A percentile compares a stretch with the other conserved stretches of the same genome.
Conservation (phyloP, 1,140 invertebrate species). For the Anadara kagoshimensis region DNA sequence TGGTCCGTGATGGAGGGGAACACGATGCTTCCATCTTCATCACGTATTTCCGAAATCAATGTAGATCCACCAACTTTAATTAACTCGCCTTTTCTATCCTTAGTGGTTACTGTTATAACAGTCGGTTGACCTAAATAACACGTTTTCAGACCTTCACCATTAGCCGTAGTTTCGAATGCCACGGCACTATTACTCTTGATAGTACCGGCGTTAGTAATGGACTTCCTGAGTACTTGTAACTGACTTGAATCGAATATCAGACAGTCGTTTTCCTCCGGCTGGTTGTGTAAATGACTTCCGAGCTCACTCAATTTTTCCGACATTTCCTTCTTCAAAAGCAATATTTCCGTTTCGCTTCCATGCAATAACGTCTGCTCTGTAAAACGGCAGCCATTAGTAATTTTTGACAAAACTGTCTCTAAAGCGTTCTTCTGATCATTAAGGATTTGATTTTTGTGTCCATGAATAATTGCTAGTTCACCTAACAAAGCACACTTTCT, state of each 20-base stretch:
- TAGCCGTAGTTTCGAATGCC: constrained; percentile 73
- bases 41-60: constrained; percentile 59
- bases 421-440: constrained; percentile 72
- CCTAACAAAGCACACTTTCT: constrained; percentile 72
- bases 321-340: constrained; percentile 78
- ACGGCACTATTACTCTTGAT: constrained; percentile 74
- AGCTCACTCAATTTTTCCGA: constrained; percentile 75
- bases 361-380: constrained; percentile 75
- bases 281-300: constrained; percentile 68
- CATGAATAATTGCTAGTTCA: constrained; percentile 72
- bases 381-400: constrained; percentile 74
- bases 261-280: constrained; percentile 75
- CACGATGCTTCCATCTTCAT: constrained; percentile 49
- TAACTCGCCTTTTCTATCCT: constrained; percentile 72
- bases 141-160: constrained; percentile 74
- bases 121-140: constrained; percentile 68
- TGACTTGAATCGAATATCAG: constrained; percentile 69
- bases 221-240: constrained; percentile 66
- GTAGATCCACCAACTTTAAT: constrained; percentile 67
- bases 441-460: constrained; percentile 73
- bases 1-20: constrained; percentile 73
- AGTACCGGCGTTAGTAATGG: constrained; percentile 68
- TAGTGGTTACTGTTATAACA: constrained; percentile 72
- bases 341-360: constrained; percentile 76
- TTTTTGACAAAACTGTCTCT: constrained; percentile 72